Conservation (phyloP, 2,797 vertebrate species). For the Perodicticus potto region DNA sequence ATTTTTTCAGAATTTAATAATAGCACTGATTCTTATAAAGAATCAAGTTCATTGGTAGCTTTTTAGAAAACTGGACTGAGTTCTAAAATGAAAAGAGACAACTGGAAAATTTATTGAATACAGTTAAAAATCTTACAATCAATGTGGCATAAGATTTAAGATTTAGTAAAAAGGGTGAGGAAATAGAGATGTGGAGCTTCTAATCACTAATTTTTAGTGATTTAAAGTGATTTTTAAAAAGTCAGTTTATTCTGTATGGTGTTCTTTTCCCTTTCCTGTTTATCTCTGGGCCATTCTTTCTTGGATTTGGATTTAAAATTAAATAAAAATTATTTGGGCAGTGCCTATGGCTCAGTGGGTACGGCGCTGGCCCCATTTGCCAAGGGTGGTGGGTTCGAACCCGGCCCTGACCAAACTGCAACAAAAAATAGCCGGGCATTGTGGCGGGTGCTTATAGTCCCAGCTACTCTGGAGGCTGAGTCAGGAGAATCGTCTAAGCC, state of each 20-base stretch:
- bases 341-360: too few relatives aligned
- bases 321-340: not conserved
- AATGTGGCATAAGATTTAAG: not conserved
- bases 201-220: not conserved
- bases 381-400: too few relatives aligned
- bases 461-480: too few relatives aligned
- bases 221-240: not conserved
- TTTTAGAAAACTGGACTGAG: not conserved
- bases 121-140: not conserved
- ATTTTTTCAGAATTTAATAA: slow-evolving; percentile 17
- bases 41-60: not conserved
- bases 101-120: not conserved
- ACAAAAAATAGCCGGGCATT: too few relatives aligned
- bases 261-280: not conserved
- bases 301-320: slow-evolving; percentile 40
- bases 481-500: too few relatives aligned
- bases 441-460: too few relatives aligned
- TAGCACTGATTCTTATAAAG: not conserved
- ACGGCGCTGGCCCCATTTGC: too few relatives aligned
- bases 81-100: slow-evolving; percentile 48
- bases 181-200: not conserved
- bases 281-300: slow-evolving; percentile 35
- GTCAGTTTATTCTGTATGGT: not conserved
- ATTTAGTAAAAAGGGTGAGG: not conserved
- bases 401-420: too few relatives aligned